These are phyloP conservation scores for Gonocerus acuteangulatus DNA, from an alignment of 2,888 invertebrate species.

Conservation along the genomic window DNA sequence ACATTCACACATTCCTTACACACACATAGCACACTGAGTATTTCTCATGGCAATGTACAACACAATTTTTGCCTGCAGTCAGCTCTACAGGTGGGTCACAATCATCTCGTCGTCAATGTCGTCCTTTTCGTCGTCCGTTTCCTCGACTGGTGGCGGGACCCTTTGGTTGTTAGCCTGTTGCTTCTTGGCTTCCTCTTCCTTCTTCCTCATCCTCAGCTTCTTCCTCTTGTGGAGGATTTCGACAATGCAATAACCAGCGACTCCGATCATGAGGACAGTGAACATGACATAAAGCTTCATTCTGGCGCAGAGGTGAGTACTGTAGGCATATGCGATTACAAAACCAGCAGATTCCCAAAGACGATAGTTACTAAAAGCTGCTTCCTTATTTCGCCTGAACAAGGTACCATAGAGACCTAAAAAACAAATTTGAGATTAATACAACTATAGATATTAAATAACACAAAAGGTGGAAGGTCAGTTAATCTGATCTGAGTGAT, in stretches of 20 bases:
- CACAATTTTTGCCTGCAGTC: background rate
- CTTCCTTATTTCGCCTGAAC: conserved; percentile 82
- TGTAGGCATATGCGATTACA: conserved; percentile 82
- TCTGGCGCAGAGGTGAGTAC: conserved; percentile 73
- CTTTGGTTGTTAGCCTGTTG: conserved; percentile 45
- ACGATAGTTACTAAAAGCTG: conserved; percentile 83
- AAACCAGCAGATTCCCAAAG: conserved; percentile 87
- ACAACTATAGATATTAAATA: no score
- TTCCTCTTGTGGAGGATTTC: conserved; percentile 77
- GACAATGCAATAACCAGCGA: conserved; percentile 69
- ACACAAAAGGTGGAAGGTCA: no score
- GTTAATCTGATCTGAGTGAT: no score
- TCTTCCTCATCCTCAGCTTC: conserved; percentile 66
- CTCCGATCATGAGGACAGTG: conserved; percentile 64
- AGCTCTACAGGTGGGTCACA: conserved; percentile 66
- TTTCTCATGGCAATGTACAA: background rate
- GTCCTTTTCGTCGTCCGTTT: conserved; percentile 78
- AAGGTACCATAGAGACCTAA: conserved; percentile 75
- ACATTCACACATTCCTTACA: background rate
- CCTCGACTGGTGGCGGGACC: conserved; percentile 50
- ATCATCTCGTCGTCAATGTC: conserved; percentile 83
- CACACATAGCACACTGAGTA: background rate
- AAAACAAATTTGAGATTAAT: no score
- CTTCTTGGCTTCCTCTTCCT: conserved; percentile 59
- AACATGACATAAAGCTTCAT: conserved; percentile 81